phyloP scores from a whole-genome alignment of 2,888 invertebrate genomes.

The Amphipyra berbera region DNA sequence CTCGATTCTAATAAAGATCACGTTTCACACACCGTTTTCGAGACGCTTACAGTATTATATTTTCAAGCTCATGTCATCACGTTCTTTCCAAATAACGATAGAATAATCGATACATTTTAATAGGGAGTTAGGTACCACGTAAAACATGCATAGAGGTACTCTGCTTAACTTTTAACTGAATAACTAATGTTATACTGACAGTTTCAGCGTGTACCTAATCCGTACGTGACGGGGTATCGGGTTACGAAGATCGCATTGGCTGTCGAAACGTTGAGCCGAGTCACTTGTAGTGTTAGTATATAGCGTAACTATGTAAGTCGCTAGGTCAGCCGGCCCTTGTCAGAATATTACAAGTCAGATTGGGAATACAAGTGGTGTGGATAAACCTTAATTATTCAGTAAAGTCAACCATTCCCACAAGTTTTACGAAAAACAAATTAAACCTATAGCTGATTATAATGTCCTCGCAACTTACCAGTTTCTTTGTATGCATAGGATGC shows the following conservation, averaged over 20 bases:
- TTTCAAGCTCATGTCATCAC: slow-evolving; percentile 52
- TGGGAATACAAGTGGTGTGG: slow-evolving; percentile 28
- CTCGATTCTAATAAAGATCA: slow-evolving; percentile 65
- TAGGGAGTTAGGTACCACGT: slow-evolving; percentile 48
- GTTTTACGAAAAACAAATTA: too few relatives aligned
- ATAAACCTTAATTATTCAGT: slow-evolving; percentile 4
- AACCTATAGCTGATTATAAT: too few relatives aligned
- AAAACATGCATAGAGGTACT: slow-evolving; percentile 6
- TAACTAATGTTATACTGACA: slow-evolving; percentile 22
- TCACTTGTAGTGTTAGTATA: slow-evolving; percentile 6
- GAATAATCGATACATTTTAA: slow-evolving; percentile 64
- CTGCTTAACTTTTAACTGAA: slow-evolving; percentile 30
- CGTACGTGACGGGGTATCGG: slow-evolving; percentile 20
- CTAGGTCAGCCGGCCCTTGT: slow-evolving; percentile 4
- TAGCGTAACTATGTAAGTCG: not conserved
- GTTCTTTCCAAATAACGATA: slow-evolving; percentile 29
- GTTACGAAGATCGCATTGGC: slow-evolving; percentile 36
- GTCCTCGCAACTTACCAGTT: too few relatives aligned
- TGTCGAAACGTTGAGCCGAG: slow-evolving; percentile 31
- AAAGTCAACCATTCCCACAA: too few relatives aligned
- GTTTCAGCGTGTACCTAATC: slow-evolving; percentile 25
- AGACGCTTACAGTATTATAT: slow-evolving; percentile 50
- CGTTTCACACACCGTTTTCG: slow-evolving; percentile 42
- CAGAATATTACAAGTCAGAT: slow-evolving; percentile 17
- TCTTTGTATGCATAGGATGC: too few relatives aligned